Evolutionary conservation across 2,797 vertebrate genomes (phyloP).

Genomic region (Gastrophryne carolinensis): DNA sequence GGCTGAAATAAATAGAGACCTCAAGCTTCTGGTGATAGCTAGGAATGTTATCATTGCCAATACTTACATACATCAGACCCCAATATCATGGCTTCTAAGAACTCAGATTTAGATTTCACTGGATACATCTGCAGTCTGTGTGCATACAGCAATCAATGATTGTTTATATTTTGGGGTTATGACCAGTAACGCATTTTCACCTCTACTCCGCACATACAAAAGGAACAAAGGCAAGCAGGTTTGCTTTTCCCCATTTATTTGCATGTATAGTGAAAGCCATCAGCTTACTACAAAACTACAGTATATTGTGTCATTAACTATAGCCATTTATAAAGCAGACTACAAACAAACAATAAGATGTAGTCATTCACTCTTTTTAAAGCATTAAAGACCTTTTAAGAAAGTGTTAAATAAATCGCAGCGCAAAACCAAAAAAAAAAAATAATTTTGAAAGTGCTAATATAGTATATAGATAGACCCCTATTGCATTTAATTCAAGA

Average conservation of each 20-base stretch:
- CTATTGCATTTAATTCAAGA: background rate
- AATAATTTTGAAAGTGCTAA: background rate
- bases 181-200: too few relatives aligned
- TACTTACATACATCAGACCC: too few relatives aligned
- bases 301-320: background rate
- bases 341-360: background rate
- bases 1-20: too few relatives aligned
- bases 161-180: too few relatives aligned
- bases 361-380: conserved; percentile 3
- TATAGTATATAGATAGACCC: background rate
- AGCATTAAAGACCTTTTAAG: conserved; percentile 15
- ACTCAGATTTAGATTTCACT: too few relatives aligned
- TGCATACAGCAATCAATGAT: too few relatives aligned
- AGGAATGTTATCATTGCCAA: too few relatives aligned
- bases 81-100: too few relatives aligned
- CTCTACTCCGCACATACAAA: too few relatives aligned
- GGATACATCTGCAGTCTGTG: too few relatives aligned
- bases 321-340: background rate
- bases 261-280: background rate
- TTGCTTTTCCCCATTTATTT: background rate
- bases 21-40: too few relatives aligned
- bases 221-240: background rate
- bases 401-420: conserved; percentile 16
- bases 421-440: conserved; percentile 8
- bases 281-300: background rate